phyloP scores from a whole-genome alignment of 2,888 invertebrate species.

The Sepioteuthis lessoniana region DNA sequence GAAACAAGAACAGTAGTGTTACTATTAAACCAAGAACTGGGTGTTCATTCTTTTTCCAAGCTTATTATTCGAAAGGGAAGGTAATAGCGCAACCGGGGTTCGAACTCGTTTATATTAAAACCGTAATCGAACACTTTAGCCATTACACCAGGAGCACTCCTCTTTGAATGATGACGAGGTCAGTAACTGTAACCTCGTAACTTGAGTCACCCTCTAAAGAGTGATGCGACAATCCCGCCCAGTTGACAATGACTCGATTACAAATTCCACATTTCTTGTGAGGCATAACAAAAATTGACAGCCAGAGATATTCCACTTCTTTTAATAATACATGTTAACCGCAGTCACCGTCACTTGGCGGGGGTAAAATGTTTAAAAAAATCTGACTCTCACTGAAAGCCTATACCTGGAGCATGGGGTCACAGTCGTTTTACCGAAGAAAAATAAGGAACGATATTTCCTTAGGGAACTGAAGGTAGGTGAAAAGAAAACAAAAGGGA shows the following conservation, averaged over 20 bases:
- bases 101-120: too few species aligned
- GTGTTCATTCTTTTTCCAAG: too few species aligned
- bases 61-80: too few species aligned
- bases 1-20: too few species aligned
- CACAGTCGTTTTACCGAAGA: background rate
- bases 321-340: slow-evolving; percentile 33
- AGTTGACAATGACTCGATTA: background rate
- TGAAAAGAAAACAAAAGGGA: background rate
- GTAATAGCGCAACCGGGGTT: too few species aligned
- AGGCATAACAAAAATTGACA: background rate
- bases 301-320: background rate
- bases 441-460: background rate
- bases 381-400: background rate
- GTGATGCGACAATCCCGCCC: background rate
- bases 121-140: too few species aligned
- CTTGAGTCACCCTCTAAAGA: background rate
- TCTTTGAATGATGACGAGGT: background rate
- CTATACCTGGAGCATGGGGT: background rate
- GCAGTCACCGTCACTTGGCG: background rate
- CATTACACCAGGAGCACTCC: too few species aligned
- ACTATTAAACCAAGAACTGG: too few species aligned
- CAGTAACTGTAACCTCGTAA: background rate
- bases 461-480: background rate
- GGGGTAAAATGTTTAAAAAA: background rate
- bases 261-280: slow-evolving; percentile 21